These are phyloP conservation scores for Dysdera silvatica DNA, from an alignment of 1,140 invertebrate genomes.

Conservation along the genomic window DNA sequence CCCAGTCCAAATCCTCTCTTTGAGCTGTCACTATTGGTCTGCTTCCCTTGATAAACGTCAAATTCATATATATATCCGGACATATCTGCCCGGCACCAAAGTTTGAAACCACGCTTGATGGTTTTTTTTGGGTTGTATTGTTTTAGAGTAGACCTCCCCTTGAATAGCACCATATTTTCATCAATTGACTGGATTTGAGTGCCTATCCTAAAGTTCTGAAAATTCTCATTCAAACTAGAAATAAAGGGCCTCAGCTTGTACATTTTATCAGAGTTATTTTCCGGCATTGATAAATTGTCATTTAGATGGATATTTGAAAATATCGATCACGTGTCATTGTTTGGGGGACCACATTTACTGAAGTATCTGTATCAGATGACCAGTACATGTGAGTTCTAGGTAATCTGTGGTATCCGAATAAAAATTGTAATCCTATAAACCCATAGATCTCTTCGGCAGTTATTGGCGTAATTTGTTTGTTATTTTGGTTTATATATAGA, in stretches of 20 bases:
- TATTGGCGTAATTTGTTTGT: conserved; percentile 1
- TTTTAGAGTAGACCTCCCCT: neutral
- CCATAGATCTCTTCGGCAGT: too few species aligned
- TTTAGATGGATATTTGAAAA: conserved; percentile 12
- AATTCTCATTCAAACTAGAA: conserved; percentile 9
- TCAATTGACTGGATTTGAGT: neutral
- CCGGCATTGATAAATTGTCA: neutral
- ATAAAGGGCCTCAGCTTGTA: conserved; percentile 1
- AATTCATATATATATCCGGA: conserved; percentile 2
- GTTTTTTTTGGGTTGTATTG: neutral
- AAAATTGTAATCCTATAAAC: too few species aligned
- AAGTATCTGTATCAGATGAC: conserved; percentile 5
- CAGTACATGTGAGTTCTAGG: neutral
- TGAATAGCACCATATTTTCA: neutral
- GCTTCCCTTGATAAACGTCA: neutral
- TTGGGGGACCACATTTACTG: conserved; percentile 1
- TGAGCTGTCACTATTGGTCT: neutral
- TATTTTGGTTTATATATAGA: conserved; percentile 4
- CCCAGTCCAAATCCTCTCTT: conserved; percentile 10
- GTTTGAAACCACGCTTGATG: neutral
- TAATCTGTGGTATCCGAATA: too few species aligned
- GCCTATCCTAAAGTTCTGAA: conserved; percentile 3
- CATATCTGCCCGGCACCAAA: conserved; percentile 12
- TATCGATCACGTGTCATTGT: conserved; percentile 3
- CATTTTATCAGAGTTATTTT: conserved; percentile 5